Evolutionary conservation across 2,113 vertebrate genomes (phyloP).

Genomic region (Cervus canadensis): DNA sequence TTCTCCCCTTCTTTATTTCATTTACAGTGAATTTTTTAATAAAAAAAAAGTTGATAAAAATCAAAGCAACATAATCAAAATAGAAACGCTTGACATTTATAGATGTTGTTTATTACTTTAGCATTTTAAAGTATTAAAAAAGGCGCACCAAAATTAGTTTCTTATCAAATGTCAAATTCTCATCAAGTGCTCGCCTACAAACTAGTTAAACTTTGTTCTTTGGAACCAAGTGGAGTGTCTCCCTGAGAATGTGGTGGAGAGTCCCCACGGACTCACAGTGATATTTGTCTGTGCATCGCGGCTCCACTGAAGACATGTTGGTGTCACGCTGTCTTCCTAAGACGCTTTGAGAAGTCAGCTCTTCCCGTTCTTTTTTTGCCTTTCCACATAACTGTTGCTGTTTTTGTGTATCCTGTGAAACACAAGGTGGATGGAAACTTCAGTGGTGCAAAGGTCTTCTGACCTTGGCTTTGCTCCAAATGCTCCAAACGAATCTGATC

Average conservation of each 20-base stretch:
- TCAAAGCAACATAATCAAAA: conserved; percentile 67
- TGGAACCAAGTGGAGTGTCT: background rate
- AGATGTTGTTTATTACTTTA: conserved; percentile 67
- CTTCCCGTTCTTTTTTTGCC: rapidly evolving
- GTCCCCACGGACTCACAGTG: rapidly evolving
- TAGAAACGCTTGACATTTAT: conserved; percentile 68
- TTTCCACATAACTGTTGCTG: background rate
- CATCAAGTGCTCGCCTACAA: conserved; percentile 48
- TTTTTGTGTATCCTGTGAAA: background rate
- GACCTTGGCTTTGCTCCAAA: background rate
- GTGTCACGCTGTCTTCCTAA: background rate
- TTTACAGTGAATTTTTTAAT: conserved; percentile 66
- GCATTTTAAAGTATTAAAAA: conserved; percentile 63
- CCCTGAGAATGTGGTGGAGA: background rate
- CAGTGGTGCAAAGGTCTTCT: background rate
- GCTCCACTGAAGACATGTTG: too few species aligned
- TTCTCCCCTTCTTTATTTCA: conserved; percentile 49
- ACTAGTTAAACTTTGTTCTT: conserved; percentile 27
- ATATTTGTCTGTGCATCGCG: rapidly evolving
- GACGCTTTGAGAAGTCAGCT: rapidly evolving
- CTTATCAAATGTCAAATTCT: conserved; percentile 67
- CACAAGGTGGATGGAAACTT: rapidly evolving
- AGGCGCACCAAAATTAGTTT: conserved; percentile 61
- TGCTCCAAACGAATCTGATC: rapidly evolving
- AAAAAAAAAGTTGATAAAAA: conserved; percentile 68